A percentile compares a stretch with the other conserved stretches of the same genome.
These are phyloP conservation scores for Thymelicus sylvestris DNA, from an alignment of 2,888 invertebrate species.

Conservation along the genomic window DNA sequence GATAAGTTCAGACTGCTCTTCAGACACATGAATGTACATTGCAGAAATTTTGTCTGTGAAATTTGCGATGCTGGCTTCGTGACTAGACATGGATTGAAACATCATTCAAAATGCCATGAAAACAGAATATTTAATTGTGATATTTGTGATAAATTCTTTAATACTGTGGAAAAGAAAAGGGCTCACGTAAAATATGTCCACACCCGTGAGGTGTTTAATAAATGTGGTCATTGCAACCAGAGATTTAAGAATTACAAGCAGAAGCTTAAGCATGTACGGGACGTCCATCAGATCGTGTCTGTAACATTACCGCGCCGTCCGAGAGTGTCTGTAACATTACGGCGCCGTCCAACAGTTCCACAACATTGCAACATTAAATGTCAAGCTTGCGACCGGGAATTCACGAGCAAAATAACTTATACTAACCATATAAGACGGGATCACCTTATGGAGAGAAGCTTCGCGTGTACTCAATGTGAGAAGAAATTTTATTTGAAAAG, in stretches of 20 bases:
- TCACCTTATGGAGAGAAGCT: constrained; percentile 48
- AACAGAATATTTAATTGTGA: constrained; percentile 29
- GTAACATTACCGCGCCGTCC: not conserved
- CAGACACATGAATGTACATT: constrained; percentile 62
- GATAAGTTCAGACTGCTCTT: constrained; percentile 57
- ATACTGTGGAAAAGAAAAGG: constrained; percentile 14
- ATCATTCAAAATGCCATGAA: constrained; percentile 37
- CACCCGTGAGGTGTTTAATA: constrained; percentile 55
- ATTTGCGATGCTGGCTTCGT: constrained; percentile 56
- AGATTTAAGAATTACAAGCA: constrained; percentile 39
- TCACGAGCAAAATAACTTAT: constrained; percentile 45
- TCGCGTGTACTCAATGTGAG: constrained; percentile 47
- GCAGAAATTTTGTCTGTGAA: constrained; percentile 55
- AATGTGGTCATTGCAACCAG: constrained; percentile 53
- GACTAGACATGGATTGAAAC: constrained; percentile 42
- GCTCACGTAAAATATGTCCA: constrained; percentile 39
- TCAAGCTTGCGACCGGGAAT: constrained; percentile 51
- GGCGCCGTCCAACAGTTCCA: no score
- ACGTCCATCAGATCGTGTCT: constrained; percentile 46
- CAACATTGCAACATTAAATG: constrained; percentile 44
- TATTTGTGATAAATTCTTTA: constrained; percentile 37
- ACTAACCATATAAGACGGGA: constrained; percentile 50
- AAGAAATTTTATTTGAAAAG: constrained; percentile 52
- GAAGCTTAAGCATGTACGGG: constrained; percentile 47
- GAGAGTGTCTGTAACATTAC: constrained; percentile 28